A percentile compares a stretch with the other conserved stretches of the same genome.
phyloP scores from a whole-genome alignment of 2,888 invertebrate species.

The Sclerodermus sp. region DNA sequence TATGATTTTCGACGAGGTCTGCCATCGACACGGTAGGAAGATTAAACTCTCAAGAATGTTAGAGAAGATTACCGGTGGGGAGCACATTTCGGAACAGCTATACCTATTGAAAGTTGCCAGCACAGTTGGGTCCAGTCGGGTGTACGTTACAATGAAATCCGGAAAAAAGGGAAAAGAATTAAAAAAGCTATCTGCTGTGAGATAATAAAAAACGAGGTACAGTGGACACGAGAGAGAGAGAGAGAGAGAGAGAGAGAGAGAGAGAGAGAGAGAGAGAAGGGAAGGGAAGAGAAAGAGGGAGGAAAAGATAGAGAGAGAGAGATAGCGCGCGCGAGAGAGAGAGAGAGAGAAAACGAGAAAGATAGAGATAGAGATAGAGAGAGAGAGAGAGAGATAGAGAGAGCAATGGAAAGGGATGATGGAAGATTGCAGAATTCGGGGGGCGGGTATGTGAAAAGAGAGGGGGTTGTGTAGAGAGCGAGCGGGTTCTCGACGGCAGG shows the following conservation, averaged over 20 bases:
- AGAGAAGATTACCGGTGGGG: too few relatives aligned
- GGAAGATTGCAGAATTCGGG: too few relatives aligned
- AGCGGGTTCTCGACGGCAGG: slow-evolving; percentile 6
- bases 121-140: slow-evolving; percentile 16
- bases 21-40: too few relatives aligned
- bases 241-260: slow-evolving; percentile 1
- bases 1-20: too few relatives aligned
- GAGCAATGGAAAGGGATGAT: slow-evolving; percentile 7
- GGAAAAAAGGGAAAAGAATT: slow-evolving; percentile 47
- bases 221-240: not conserved
- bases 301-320: not conserved
- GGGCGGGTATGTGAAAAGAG: slow-evolving; percentile 10
- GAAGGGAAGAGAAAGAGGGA: slow-evolving; percentile 8
- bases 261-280: slow-evolving; percentile 1
- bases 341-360: slow-evolving; percentile 6
- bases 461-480: slow-evolving; percentile 2
- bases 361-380: slow-evolving; percentile 2
- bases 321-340: not conserved
- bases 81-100: too few relatives aligned
- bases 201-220: slow-evolving; percentile 28
- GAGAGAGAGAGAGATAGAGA: not conserved
- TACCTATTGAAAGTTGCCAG: not conserved
- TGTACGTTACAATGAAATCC: slow-evolving; percentile 51
- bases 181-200: slow-evolving; percentile 48
- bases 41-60: too few relatives aligned